Base-by-base conservation (phyloP, 2,888 invertebrate genomes). In the Hemicrepidius hirtus region DNA sequence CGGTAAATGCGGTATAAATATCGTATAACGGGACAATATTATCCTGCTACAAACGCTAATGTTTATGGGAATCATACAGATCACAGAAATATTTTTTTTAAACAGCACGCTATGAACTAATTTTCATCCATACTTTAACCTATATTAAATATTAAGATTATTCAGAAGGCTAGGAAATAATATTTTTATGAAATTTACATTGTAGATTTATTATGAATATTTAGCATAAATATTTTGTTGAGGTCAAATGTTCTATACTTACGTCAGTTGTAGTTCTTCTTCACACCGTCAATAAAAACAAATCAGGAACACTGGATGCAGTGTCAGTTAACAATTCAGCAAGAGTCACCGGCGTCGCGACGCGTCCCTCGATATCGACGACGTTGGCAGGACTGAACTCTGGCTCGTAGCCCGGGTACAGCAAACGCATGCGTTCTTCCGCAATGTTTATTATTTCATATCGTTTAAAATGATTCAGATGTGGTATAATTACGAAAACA, bases 381-480 rank as follows among this genome's bases (percentile, higher is more conserved):
- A 75, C 82, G 80, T 75, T 79, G 75, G 78, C 81, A 80, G 79
- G 79, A 84, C 83, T 84, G 82, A 79, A 73, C 69, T 73, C 57
- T 73, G 64, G 73, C 73, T 79, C 78, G 77, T 72, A 81, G 79
- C 83, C 84, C 82, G 82, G 84, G 83, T 80, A 80, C 78, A 76
- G 74, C 75, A 77, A 76, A 80, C 84, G 83, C 83, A 77, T 77
- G 84, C 84, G 83, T 80, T 73, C 78, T 82, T 78, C 82, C 80
- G 82, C 83, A 82, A 81, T 82, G 81, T 84, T 83, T 84, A 82
- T 83, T 82, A 82, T 82, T 83, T 83, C 77, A 81, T 79, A 77
- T 75, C 78, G 68, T 62, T 53, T 59, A 62, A 66, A 73, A 53
- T 49, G 63, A 59, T 65, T 55, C 41, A 69, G 53, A 69, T 44